A percentile compares a stretch with the other conserved stretches of the same genome.
These are phyloP conservation scores for Magallana gigas DNA, from an alignment of 1,140 invertebrate species.

Conservation along the genomic window DNA sequence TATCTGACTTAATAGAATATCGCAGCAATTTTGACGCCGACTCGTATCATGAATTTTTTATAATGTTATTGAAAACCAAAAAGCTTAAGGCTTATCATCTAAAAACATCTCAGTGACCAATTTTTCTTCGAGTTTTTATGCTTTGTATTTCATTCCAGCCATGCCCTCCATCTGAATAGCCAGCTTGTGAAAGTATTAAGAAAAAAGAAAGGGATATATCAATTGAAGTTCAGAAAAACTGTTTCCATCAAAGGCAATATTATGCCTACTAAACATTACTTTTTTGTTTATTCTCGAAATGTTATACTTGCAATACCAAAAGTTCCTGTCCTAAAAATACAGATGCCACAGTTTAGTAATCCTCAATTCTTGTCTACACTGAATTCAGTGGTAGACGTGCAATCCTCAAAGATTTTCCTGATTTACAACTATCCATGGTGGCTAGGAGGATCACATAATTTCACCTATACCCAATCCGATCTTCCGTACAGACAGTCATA, in stretches of 20 bases:
- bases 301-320: constrained; percentile 41
- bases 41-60: no score
- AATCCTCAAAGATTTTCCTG: not conserved
- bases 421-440: constrained; percentile 37
- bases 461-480: constrained; percentile 17
- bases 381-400: not conserved
- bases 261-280: not conserved
- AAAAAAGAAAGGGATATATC: not conserved
- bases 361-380: not conserved
- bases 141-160: no score
- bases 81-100: no score
- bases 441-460: not conserved
- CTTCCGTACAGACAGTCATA: constrained; percentile 4
- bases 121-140: no score
- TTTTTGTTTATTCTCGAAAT: not conserved
- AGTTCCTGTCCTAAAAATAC: constrained; percentile 1
- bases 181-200: not conserved
- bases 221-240: constrained; percentile 30
- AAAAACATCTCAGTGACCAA: no score
- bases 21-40: no score
- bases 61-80: no score
- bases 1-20: no score
- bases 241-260: constrained; percentile 19
- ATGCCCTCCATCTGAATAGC: not conserved
- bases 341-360: constrained; percentile 3